A percentile compares a stretch with the other conserved stretches of the same genome.
Conservation (phyloP, 2,113 vertebrate species). For the Prunella fulvescens region DNA sequence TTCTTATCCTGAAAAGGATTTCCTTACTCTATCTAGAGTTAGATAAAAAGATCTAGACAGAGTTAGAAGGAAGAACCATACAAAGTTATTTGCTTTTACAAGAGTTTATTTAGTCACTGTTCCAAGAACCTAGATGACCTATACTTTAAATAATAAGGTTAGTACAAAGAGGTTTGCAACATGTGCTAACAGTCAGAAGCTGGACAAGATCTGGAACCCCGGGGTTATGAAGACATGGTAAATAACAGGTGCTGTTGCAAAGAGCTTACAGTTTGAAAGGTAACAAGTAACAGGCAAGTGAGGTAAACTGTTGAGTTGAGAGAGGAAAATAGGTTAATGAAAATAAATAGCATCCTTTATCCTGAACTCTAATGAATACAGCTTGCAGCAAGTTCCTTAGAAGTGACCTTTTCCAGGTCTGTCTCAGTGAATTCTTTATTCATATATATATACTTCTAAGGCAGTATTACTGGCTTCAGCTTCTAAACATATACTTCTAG, state of each 20-base stretch:
- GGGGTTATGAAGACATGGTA: neutral
- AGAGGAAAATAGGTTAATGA: neutral
- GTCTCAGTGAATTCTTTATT: neutral
- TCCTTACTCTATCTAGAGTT: neutral
- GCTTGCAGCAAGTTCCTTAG: neutral
- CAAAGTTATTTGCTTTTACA: neutral
- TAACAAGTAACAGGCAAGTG: neutral
- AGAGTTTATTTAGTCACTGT: constrained; percentile 32
- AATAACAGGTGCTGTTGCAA: neutral
- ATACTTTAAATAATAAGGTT: constrained; percentile 26
- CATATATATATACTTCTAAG: neutral
- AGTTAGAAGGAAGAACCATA: constrained; percentile 14
- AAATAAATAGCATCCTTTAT: constrained; percentile 51
- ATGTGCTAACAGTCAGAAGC: neutral
- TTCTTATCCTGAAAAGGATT: neutral
- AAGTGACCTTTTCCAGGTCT: neutral
- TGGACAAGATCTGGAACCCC: neutral
- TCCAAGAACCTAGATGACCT: neutral
- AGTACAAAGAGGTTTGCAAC: neutral
- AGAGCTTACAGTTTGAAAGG: neutral
- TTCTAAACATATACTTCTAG: neutral
- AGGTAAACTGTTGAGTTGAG: neutral
- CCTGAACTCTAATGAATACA: neutral
- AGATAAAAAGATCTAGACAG: neutral
- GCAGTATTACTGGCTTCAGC: neutral